Base-by-base conservation (phyloP, 2,113 vertebrate species). In the Istiophorus platypterus region DNA sequence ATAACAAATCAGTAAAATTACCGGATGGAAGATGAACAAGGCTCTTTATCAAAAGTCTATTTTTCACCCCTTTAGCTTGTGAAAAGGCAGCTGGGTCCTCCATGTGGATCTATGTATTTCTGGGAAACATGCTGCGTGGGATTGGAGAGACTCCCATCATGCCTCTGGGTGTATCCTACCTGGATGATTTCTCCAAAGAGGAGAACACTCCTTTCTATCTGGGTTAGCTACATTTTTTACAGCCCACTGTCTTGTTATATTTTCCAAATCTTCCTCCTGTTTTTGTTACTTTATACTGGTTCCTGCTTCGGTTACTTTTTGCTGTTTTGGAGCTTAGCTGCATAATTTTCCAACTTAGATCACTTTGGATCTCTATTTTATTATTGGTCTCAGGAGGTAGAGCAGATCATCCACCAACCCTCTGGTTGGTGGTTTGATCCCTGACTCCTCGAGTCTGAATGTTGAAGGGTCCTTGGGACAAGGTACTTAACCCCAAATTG, bases 121-220 rank as follows among this genome's bases (percentile, higher is more conserved):
- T 99, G 2, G 98, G 98, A 31, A 99, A 99, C 85, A 96, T 98
- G 88, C 85, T 99, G 47, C 96, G 98, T 70, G 98, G 98, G 45
- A 95, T 99, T 41, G 98, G 98, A 51, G 98, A 99, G 88, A 97
- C 97, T 15, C 98, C 98, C 1, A 96, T 99, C 84, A 96, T 97
- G 91, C 98, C 98, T 11, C 85, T 99, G 73, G 98, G 98, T 20
- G 93, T 99, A 14, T 91, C 98, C 54, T 99, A 99, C 72, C 93
- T 99, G 15, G 98, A 99, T 86, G 98, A 99, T 90, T 97, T 97
- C 66, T 94, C 97, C 62, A 88, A 77, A 56, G 94, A 97, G 81
- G 97, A 98, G 66, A 97, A 97, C 26, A 94, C 96, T 1, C 96
- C 97, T 20, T 96, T 99, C 66, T 99, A 99, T 82, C 94, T 99